These are phyloP conservation scores for Hydrophis major DNA, from an alignment of 2,797 vertebrate genomes.

Conservation along the genomic window DNA sequence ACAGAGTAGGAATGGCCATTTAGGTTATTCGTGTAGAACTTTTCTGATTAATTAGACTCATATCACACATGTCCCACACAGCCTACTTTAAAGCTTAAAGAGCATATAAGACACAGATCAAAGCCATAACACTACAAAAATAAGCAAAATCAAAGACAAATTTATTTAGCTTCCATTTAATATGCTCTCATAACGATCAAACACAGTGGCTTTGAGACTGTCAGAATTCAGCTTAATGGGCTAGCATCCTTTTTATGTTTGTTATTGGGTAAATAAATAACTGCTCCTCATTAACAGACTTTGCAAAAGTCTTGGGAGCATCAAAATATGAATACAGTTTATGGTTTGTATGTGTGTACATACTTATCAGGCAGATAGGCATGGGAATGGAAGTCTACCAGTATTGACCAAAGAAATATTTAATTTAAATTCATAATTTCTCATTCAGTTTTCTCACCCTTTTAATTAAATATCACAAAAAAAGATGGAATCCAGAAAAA, in stretches of 20 bases:
- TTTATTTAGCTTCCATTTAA: background rate
- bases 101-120: background rate
- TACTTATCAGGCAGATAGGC: background rate
- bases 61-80: background rate
- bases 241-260: background rate
- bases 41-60: background rate
- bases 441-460: background rate
- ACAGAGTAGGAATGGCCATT: background rate
- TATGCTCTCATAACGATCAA: background rate
- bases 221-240: background rate
- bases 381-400: background rate
- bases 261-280: background rate
- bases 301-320: background rate
- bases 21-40: background rate
- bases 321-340: background rate
- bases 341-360: background rate
- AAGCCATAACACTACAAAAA: background rate
- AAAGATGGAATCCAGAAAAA: background rate
- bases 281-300: background rate
- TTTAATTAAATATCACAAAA: background rate
- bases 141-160: background rate
- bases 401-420: background rate
- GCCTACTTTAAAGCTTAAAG: background rate
- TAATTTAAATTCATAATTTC: background rate
- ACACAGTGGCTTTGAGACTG: background rate